Evolutionary conservation across 1,140 invertebrate genomes (phyloP).

Genomic region (Leptinotarsa undecemlineata): DNA sequence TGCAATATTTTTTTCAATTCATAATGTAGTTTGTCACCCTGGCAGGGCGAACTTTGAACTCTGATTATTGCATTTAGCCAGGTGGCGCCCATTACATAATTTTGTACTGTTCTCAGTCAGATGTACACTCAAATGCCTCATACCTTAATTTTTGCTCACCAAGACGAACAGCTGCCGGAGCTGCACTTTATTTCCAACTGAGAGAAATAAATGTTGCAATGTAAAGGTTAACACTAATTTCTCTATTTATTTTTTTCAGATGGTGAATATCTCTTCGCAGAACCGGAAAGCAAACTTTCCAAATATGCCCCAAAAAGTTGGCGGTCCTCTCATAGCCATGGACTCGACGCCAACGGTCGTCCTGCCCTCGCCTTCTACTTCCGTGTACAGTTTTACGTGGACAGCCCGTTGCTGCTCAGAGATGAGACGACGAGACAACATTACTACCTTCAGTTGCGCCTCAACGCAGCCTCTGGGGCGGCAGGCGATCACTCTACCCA

Average conservation of each 20-base stretch:
- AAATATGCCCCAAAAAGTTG: conserved; percentile 96
- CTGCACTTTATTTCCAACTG: too few relatives aligned
- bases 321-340: conserved; percentile 89
- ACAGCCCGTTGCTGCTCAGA: conserved; percentile 81
- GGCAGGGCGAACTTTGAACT: too few relatives aligned
- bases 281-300: conserved; percentile 90
- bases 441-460: conserved; percentile 91
- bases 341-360: conserved; percentile 85
- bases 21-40: too few relatives aligned
- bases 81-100: too few relatives aligned
- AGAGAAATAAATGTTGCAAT: too few relatives aligned
- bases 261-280: conserved; percentile 93
- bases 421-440: conserved; percentile 88
- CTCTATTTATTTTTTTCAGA: conserved; percentile 68
- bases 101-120: too few relatives aligned
- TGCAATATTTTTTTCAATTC: too few relatives aligned
- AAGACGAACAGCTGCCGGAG: too few relatives aligned
- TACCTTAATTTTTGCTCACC: too few relatives aligned
- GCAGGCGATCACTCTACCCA: conserved; percentile 75
- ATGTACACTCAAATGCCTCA: too few relatives aligned
- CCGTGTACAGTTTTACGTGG: conserved; percentile 93
- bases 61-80: too few relatives aligned
- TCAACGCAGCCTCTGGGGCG: conserved; percentile 79
- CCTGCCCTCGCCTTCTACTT: conserved; percentile 89
- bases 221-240: neutral